Base-by-base conservation (phyloP, 1,140 invertebrate genomes). In the Brachionus plicatilis region DNA sequence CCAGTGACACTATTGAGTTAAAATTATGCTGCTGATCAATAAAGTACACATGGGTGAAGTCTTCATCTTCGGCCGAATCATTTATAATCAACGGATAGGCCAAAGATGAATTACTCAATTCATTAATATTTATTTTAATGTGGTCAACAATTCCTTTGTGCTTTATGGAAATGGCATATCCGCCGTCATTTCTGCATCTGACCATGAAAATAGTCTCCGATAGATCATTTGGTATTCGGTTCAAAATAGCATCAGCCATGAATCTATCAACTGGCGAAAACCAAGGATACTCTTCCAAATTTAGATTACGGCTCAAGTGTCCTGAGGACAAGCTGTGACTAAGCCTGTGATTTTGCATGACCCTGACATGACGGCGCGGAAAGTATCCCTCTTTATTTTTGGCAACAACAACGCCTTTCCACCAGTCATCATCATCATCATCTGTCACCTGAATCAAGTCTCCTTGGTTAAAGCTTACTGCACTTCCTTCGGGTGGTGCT, bases 401-500 rank as follows among this genome's bases (percentile, higher is more conserved):
- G 9, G 53, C 41, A 24, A 82, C 8, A 20, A 82, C 53, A 47
- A 65, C 29, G 12, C 79, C 79, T 68, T 65, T 82, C 79, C 79
- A 82, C 79, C 79, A 82, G 41, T 82, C 79, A 45, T 82, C 79
- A n/a, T 82, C 79, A 27, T 82, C 79, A 27, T 82, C 79, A 82
- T 82, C 79, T 24, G 53, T 82, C 7, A 82, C 79, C 65, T 82
- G 79, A 37, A 82, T 82, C 17, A 60, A 12, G 11, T 82, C 79
- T 20, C 53, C 79, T 68, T 41, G 65, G 33, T 82, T 45, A 14
- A 82, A 82, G 5, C 33, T 20, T 9, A 82, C 17, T n/a, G 53
- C 53, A 4, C 29, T 14, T 29, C 11, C 56, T 47, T 82, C 79
- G 0, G 79, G 79, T 12, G 79, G 79, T 12, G 41, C 37, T 43